Base-by-base conservation (phyloP, 2,797 vertebrate genomes). In the Catharus ustulatus region DNA sequence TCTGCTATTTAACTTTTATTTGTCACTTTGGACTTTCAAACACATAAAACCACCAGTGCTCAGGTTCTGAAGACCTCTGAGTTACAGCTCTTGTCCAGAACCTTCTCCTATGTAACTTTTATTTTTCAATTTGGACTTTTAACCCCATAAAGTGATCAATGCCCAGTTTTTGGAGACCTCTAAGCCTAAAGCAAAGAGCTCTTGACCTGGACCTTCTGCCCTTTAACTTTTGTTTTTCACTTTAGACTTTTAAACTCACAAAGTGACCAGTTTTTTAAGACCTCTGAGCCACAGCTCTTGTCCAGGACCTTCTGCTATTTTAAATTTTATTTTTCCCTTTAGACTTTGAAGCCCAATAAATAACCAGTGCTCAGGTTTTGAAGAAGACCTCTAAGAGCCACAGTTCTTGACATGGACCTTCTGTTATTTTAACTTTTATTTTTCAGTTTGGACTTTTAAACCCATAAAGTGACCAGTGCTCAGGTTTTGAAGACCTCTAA, bases 1-100 rank as follows among this genome's bases (percentile, higher is more conserved):
- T 46, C 22, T 46, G 46, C 22, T 7, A 46, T 8, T 23, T 13
- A 46, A 46, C 3, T 46, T 46, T 22, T 22, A 46, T 21, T 46
- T 46, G 13, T 22, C 21, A 46, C 45, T 29, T 23, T 42, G 4
- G 9, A 48, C 15, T 63, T 81, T 13, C 17, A n/a, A 67, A 23
- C 12, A 15, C 72, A 83, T 4, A 46, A 51, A 74, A 42, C 11
- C 30, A 13, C 23, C 29, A 49, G 24, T 49, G 48, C 48, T 49
- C 5, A 2, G 5, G 2, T 49, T 49, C 15, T 49, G 14, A 49
- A 80, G 23, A 40, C 6, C 46, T 58, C 13, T 26, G 5, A 0
- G 48, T 14, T 24, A 40, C 46, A 66, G 24, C 10, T 63, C 29
- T 15, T 40, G 6, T 64, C 51, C 7, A 20, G 21, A 11, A 61